phyloP scores from a whole-genome alignment of 2,113 vertebrate genomes.

The Salvelinus fontinalis region DNA sequence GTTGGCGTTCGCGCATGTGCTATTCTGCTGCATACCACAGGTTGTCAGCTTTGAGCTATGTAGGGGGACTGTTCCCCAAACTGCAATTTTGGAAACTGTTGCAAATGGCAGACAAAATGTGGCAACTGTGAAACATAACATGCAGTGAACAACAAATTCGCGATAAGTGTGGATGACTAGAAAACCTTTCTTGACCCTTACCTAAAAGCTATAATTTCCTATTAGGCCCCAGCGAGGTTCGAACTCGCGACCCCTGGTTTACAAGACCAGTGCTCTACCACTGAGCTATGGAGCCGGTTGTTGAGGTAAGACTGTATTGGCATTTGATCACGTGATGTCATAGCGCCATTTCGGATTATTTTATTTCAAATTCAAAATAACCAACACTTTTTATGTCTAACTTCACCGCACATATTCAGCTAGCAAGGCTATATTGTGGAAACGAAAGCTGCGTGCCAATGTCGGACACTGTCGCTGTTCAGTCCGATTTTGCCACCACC shows the following conservation, averaged over 20 bases:
- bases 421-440: too few relatives aligned
- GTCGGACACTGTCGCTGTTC: too few relatives aligned
- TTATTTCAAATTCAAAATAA: too few relatives aligned
- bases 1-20: neutral
- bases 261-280: slow-evolving; percentile 66
- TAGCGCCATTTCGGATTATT: too few relatives aligned
- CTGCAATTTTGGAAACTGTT: neutral
- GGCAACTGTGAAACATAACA: neutral
- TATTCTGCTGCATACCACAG: neutral
- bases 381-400: too few relatives aligned
- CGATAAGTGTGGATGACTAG: neutral
- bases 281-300: slow-evolving; percentile 58
- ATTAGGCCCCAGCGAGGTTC: slow-evolving; percentile 51
- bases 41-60: neutral
- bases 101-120: neutral
- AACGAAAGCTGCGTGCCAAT: too few relatives aligned
- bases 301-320: neutral
- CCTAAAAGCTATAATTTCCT: neutral
- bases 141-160: neutral
- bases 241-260: slow-evolving; percentile 61
- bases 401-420: too few relatives aligned
- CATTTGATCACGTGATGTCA: neutral
- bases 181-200: neutral
- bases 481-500: too few relatives aligned
- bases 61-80: too few relatives aligned